A percentile compares a stretch with the other conserved stretches of the same genome.
phyloP scores from a whole-genome alignment of 2,797 vertebrate species.

The Adelosebastes latens region DNA sequence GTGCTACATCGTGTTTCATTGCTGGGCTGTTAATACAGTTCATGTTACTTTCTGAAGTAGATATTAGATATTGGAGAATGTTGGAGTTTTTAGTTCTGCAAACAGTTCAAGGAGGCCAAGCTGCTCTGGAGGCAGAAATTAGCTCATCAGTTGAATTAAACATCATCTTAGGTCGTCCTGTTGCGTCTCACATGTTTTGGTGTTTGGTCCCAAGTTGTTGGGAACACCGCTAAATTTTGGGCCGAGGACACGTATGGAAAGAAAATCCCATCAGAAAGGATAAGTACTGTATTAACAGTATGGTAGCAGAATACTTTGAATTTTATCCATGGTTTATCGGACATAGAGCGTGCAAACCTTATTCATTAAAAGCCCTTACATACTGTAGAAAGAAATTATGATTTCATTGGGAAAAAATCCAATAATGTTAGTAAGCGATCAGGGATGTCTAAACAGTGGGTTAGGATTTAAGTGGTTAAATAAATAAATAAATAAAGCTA shows the following conservation, averaged over 20 bases:
- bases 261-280: background rate
- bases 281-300: background rate
- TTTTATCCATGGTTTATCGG: background rate
- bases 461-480: too few species aligned
- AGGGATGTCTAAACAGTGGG: background rate
- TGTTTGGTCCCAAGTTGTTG: background rate
- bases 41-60: background rate
- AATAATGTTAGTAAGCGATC: background rate
- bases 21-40: background rate
- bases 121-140: conserved; percentile 13
- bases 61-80: background rate
- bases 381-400: background rate
- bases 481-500: too few species aligned
- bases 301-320: background rate
- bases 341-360: background rate
- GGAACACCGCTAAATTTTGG: background rate
- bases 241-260: background rate
- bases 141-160: background rate
- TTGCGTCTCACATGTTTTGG: background rate
- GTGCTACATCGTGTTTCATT: background rate
- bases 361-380: background rate
- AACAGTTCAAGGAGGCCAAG: conserved; percentile 9
- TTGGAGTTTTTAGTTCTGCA: background rate
- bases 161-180: background rate
- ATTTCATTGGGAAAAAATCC: background rate